Evolutionary conservation across 1,140 invertebrate species (phyloP), one percentile per base, ranked within the genome.

Genomic region (Brachionus plicatilis): DNA sequence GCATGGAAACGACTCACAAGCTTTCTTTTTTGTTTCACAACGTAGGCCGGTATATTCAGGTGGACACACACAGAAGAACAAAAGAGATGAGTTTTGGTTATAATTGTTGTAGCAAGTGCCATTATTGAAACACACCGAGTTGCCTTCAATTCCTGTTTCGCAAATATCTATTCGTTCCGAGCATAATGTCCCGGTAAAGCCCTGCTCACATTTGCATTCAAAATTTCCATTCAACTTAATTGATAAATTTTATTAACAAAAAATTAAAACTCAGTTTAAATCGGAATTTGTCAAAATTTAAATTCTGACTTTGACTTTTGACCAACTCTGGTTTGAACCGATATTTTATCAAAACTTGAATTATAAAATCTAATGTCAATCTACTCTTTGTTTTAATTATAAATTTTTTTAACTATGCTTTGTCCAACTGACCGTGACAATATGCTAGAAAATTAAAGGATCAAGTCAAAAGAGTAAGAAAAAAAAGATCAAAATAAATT

Each of bases 21-120:
- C 95, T 86, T 96, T 94, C 60, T 97, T 95, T 87, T 97, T 95
- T 85, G 95, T 92, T 90, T 98, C 96, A 90, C 96, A 98, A 85
- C 93, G 92, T 85, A 93, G 92, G 75, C 96, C 96, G 2, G 94
- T 95, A 89, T 96, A 98, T 47, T 96, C 96, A 86, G 41, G 89
- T 50, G 91, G 86, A 87, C 94, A 95, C 80, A 92, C 90, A 29
- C 89, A 87, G 24, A 82, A 41, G 37, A 93, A 93, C 93, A 85
- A 83, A 80, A 66, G 24, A 79, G 65, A 85, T 29, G 70, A 20
- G n/a, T 72, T 80, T 43, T 56, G 75, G 12, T 29, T 37, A 60
- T 68, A 41, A 84, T 45, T 53, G 27, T 47, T 85, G 11, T 37
- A 37, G 12, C 84, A 85, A 29, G 53, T 65, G 0, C 60, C 47